Evolutionary conservation across 2,888 invertebrate genomes (phyloP).

Genomic region (Cantharis rustica): DNA sequence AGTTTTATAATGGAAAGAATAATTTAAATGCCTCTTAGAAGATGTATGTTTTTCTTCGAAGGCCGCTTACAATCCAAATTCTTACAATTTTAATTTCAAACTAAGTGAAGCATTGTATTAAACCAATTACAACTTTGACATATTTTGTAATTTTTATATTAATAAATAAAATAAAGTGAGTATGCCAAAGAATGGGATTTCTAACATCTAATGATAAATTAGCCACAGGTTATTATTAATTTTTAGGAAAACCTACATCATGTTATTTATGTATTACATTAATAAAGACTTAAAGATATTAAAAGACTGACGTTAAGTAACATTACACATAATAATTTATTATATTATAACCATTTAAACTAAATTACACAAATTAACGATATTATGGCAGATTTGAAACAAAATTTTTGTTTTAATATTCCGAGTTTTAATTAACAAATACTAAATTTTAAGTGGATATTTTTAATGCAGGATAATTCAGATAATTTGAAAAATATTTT

Average conservation of each 20-base stretch:
- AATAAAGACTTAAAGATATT: neutral
- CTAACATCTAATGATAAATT: neutral
- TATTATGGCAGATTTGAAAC: too few species aligned
- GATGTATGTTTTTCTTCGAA: slow-evolving; percentile 43
- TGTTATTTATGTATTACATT: neutral
- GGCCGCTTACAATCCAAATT: slow-evolving; percentile 17
- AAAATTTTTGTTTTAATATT: too few species aligned
- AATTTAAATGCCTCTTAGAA: slow-evolving; percentile 48
- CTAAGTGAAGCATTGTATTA: slow-evolving; percentile 15
- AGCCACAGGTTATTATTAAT: neutral
- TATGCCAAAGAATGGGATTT: neutral
- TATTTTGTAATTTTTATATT: neutral
- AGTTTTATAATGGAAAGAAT: slow-evolving; percentile 55
- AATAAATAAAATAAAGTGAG: neutral
- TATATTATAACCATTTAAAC: too few species aligned
- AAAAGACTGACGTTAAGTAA: neutral
- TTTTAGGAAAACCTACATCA: neutral
- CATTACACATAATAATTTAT: neutral
- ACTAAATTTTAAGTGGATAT: too few species aligned
- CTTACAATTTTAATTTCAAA: slow-evolving; percentile 24
- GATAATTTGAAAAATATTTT: too few species aligned
- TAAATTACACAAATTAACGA: too few species aligned
- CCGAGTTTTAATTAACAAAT: too few species aligned
- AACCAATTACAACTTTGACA: neutral
- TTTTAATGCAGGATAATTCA: too few species aligned